Conservation (phyloP, 2,888 invertebrate species). For the Azorinus chamasolen region DNA sequence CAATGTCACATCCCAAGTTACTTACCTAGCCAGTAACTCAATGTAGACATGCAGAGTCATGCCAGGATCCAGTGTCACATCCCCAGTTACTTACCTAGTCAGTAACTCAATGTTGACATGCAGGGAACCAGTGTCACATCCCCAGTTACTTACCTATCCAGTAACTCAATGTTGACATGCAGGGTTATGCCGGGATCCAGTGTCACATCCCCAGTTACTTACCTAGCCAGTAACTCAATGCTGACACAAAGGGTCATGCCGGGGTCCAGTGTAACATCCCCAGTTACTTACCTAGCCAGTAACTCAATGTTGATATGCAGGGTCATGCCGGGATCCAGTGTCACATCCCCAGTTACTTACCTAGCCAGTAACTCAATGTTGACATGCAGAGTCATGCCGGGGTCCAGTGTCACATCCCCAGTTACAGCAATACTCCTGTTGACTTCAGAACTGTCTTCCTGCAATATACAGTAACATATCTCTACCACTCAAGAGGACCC, state of each 20-base stretch:
- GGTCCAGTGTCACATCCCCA: conserved; percentile 55
- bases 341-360: too few relatives aligned
- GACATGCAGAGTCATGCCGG: conserved; percentile 63
- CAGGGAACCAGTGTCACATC: too few relatives aligned
- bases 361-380: conserved; percentile 60
- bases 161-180: conserved; percentile 57
- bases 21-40: conserved; percentile 64
- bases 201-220: conserved; percentile 41
- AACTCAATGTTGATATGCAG: too few relatives aligned
- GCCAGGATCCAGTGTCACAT: conserved; percentile 57
- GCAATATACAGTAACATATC: background rate
- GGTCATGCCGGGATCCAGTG: too few relatives aligned
- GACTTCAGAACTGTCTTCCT: conserved; percentile 17
- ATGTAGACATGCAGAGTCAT: conserved; percentile 64
- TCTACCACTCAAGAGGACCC: too few relatives aligned
- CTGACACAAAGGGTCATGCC: too few relatives aligned
- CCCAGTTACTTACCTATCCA: conserved; percentile 65
- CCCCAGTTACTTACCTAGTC: conserved; percentile 37
- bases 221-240: too few relatives aligned
- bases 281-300: too few relatives aligned
- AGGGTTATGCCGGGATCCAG: conserved; percentile 63
- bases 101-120: too few relatives aligned
- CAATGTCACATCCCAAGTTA: too few relatives aligned
- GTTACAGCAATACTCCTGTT: conserved; percentile 15
- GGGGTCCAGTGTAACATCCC: too few relatives aligned